Evolutionary conservation across 2,113 vertebrate genomes (phyloP), one percentile per base, ranked within the genome.

Genomic region (Ameiurus melas): DNA sequence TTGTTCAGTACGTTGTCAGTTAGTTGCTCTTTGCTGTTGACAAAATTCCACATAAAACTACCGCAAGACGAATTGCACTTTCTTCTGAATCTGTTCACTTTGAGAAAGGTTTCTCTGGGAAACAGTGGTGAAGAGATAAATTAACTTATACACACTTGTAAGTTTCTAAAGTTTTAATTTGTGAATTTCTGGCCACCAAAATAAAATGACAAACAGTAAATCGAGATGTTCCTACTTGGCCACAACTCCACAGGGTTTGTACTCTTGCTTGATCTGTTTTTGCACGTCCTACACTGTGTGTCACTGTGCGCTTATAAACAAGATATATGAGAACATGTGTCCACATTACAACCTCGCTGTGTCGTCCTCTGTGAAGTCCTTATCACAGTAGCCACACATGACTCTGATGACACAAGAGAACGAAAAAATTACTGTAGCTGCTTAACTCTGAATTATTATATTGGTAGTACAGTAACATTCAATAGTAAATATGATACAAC

Each of bases 61-160:
- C 90, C 57, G n/a, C n/a, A 91, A 91, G 39, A 91, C 4, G 90
- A 89, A 86, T 88, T 87, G 36, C 90, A 91, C 39, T 91, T 91
- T 57, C 90, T 91, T 85, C 90, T 88, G 30, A 91, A 91, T 60
- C 68, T 68, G 86, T 68, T 89, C 27, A 91, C 66, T 83, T 91
- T 91, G 16, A 82, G 7, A 78, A 89, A 85, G 1, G 86, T 87
- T 22, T 91, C 86, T 43, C 88, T 91, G 53, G 8, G 2, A 27
- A 27, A 53, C n/a, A 55, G n/a, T 1, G 13, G 5, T 0, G 60
- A 71, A 60, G 33, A 22, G 58, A 47, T 8, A 58, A 47, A 22
- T 43, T 3, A 47, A 75, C 8, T 75, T 20, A 71, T 39, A 17
- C 19, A 77, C 12, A 47, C 20, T 75, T 36, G 8, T 12, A 36